Conservation (phyloP, 2,888 invertebrate genomes). For the Drosophila algonquin region DNA sequence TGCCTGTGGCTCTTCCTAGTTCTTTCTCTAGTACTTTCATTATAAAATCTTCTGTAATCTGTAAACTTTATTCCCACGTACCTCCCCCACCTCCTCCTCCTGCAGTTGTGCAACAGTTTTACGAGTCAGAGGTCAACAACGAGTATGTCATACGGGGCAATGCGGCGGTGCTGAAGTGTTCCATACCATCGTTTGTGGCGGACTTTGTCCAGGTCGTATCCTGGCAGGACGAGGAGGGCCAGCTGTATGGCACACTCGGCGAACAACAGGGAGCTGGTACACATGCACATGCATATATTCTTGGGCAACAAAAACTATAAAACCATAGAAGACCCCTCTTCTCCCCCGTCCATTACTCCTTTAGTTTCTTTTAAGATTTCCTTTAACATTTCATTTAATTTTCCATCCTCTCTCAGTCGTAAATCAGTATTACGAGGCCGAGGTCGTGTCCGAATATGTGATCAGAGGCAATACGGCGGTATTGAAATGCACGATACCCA, state of each 20-base stretch:
- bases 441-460: slow-evolving; percentile 95
- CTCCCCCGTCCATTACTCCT: neutral
- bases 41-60: slow-evolving; percentile 48
- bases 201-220: slow-evolving; percentile 89
- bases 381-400: slow-evolving; percentile 16
- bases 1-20: slow-evolving; percentile 8
- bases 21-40: slow-evolving; percentile 14
- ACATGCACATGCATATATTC: neutral
- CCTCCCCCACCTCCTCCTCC: slow-evolving; percentile 6
- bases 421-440: slow-evolving; percentile 94
- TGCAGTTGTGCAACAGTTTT: slow-evolving; percentile 89
- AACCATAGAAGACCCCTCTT: slow-evolving; percentile 17
- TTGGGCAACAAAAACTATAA: slow-evolving; percentile 7
- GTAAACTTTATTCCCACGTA: slow-evolving; percentile 1
- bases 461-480: slow-evolving; percentile 94
- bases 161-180: slow-evolving; percentile 89
- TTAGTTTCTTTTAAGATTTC: slow-evolving; percentile 5
- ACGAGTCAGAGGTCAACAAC: slow-evolving; percentile 89
- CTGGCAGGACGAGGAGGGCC: slow-evolving; percentile 87
- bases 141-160: slow-evolving; percentile 91
- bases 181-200: slow-evolving; percentile 90
- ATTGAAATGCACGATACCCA: slow-evolving; percentile 94
- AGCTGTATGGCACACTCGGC: slow-evolving; percentile 81
- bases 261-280: slow-evolving; percentile 77
- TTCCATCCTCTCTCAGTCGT: slow-evolving; percentile 87